These are phyloP conservation scores for Drosophila lini DNA, from an alignment of 1,140 invertebrate species.

Conservation along the genomic window DNA sequence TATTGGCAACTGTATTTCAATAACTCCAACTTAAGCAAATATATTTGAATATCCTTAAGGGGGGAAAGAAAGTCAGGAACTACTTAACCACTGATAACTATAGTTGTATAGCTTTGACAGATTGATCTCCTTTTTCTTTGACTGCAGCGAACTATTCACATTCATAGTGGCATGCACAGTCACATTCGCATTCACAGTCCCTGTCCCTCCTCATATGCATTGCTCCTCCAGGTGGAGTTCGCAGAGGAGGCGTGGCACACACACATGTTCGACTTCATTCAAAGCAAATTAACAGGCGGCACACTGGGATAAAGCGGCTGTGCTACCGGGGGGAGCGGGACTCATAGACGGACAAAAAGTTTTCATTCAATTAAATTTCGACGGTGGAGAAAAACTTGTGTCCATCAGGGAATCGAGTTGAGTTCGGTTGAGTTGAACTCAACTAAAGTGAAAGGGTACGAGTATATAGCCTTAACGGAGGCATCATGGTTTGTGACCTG, in stretches of 20 bases:
- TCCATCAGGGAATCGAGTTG: conserved; percentile 36
- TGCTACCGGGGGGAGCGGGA: background rate
- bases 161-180: conserved; percentile 20
- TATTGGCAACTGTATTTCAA: conserved; percentile 8
- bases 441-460: conserved; percentile 27
- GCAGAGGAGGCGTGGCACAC: conserved; percentile 34
- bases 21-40: background rate
- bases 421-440: conserved; percentile 20
- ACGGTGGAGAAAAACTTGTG: conserved; percentile 49
- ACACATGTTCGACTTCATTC: conserved; percentile 77
- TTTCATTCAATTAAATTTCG: conserved; percentile 79
- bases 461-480: background rate
- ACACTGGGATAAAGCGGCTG: conserved; percentile 18
- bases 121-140: background rate
- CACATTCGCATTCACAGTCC: conserved; percentile 24
- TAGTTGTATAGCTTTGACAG: too few species aligned
- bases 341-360: conserved; percentile 60
- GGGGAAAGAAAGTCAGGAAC: background rate
- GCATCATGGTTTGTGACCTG: background rate
- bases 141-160: conserved; percentile 42
- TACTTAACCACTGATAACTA: background rate
- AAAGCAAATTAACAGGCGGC: conserved; percentile 78
- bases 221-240: conserved; percentile 12
- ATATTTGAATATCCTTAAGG: background rate
- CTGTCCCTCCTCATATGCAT: conserved; percentile 20